Percentiles rank a stretch among this genome's conserved stretches.
phyloP scores from a whole-genome alignment of 1,140 invertebrate species.

The Atta texana region DNA sequence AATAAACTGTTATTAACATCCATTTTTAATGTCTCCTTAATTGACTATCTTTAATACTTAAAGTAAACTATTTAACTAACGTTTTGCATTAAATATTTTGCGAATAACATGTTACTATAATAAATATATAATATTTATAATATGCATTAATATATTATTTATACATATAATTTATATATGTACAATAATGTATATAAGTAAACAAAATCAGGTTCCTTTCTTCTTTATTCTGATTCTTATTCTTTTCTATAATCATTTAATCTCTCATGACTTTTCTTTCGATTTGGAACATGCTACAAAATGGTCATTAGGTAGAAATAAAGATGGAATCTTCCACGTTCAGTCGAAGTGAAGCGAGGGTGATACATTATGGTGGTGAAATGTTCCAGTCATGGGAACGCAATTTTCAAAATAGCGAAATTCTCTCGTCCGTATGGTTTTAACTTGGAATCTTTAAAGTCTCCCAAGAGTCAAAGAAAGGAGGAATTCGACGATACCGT shows the following conservation, averaged over 20 bases:
- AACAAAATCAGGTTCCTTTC: neutral
- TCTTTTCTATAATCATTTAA: neutral
- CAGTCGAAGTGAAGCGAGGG: neutral
- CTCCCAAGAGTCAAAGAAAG: slow-evolving; percentile 13
- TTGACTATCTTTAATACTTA: neutral
- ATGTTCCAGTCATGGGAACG: slow-evolving; percentile 57
- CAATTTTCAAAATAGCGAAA: slow-evolving; percentile 45
- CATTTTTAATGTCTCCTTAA: neutral
- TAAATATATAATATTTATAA: neutral
- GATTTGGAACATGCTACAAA: neutral
- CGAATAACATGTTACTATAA: slow-evolving; percentile 1
- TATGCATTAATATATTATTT: neutral
- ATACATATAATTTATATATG: too few species aligned
- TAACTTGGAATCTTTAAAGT: slow-evolving; percentile 61
- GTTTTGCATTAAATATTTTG: neutral
- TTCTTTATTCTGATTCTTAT: too few species aligned
- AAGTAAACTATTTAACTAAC: neutral
- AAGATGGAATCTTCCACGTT: neutral
- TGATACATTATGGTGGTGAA: slow-evolving; percentile 48
- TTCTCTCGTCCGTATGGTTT: slow-evolving; percentile 9
- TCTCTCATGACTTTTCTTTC: neutral
- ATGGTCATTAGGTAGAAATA: neutral
- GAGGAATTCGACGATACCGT: neutral
- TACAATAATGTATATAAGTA: neutral
- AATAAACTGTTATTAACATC: neutral